Conservation (phyloP, 2,113 vertebrate species). For the Micronycteris hirsuta region DNA sequence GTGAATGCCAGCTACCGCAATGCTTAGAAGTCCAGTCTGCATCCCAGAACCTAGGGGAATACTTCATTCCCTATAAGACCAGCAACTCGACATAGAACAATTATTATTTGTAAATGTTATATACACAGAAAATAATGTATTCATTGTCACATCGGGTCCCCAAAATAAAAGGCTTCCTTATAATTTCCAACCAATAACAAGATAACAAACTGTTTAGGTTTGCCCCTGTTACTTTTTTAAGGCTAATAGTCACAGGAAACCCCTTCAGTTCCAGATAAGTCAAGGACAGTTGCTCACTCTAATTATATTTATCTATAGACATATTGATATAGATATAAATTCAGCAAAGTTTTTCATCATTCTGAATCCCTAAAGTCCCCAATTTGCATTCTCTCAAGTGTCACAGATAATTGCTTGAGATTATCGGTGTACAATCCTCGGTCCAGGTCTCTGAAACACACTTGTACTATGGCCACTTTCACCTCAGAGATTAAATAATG, state of each 20-base stretch:
- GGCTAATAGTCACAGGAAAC: background rate
- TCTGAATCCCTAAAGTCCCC: background rate
- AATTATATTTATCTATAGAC: too few relatives aligned
- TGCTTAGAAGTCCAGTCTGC: background rate
- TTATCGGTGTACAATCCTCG: background rate
- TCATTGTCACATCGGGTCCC: background rate
- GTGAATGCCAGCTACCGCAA: background rate
- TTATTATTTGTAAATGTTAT: background rate
- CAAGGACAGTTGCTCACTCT: background rate
- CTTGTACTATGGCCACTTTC: background rate
- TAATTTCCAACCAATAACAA: background rate
- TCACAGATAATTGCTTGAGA: background rate
- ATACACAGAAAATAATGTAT: background rate
- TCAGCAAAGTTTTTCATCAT: background rate
- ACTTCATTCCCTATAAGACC: background rate
- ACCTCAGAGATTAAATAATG: background rate
- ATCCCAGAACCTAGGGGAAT: background rate
- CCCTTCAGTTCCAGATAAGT: background rate
- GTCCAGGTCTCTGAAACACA: background rate
- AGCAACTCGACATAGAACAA: background rate
- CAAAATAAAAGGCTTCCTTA: background rate
- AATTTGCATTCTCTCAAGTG: background rate
- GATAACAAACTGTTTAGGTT: background rate
- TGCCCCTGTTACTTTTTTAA: background rate
- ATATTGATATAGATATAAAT: background rate